Evolutionary conservation across 1,140 invertebrate genomes (phyloP).

Genomic region (Drosophila virilis): DNA sequence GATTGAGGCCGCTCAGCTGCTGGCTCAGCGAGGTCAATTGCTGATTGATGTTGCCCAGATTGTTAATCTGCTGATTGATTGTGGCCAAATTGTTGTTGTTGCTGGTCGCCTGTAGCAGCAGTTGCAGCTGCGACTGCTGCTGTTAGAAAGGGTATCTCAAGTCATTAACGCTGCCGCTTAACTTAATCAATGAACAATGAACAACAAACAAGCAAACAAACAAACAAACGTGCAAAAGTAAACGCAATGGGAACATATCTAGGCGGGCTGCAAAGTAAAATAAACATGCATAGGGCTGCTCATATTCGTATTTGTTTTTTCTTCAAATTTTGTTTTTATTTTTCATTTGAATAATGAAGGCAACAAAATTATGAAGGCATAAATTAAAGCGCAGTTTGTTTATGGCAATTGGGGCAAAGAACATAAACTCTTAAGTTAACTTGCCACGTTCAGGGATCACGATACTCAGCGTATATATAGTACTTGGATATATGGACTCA

Average conservation of each 20-base stretch:
- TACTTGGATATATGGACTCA: constrained; percentile 59
- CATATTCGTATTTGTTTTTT: constrained; percentile 14
- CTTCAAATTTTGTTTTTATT: constrained; percentile 24
- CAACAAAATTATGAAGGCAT: constrained; percentile 63
- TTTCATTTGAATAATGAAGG: constrained; percentile 20
- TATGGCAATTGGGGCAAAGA: constrained; percentile 33
- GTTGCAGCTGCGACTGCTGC: constrained; percentile 74
- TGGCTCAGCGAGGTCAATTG: constrained; percentile 81
- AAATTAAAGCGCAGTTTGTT: constrained; percentile 64
- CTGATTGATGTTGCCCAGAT: constrained; percentile 82
- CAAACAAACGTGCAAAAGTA: constrained; percentile 66
- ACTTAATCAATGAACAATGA: constrained; percentile 38
- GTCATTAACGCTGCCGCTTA: constrained; percentile 40
- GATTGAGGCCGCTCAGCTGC: constrained; percentile 82
- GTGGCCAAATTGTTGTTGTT: constrained; percentile 83
- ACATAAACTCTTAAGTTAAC: constrained; percentile 52
- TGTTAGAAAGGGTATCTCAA: constrained; percentile 39
- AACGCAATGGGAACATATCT: constrained; percentile 37
- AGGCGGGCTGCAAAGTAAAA: constrained; percentile 59
- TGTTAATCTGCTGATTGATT: constrained; percentile 84
- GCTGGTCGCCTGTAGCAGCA: constrained; percentile 79
- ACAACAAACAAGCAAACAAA: constrained; percentile 42
- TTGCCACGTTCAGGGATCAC: constrained; percentile 12
- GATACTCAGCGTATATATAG: constrained; percentile 1
- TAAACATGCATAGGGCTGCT: constrained; percentile 55